A percentile compares a stretch with the other conserved stretches of the same genome.
Evolutionary conservation across 1,140 invertebrate genomes (phyloP).

Genomic region (Lordiphosa mommai): DNA sequence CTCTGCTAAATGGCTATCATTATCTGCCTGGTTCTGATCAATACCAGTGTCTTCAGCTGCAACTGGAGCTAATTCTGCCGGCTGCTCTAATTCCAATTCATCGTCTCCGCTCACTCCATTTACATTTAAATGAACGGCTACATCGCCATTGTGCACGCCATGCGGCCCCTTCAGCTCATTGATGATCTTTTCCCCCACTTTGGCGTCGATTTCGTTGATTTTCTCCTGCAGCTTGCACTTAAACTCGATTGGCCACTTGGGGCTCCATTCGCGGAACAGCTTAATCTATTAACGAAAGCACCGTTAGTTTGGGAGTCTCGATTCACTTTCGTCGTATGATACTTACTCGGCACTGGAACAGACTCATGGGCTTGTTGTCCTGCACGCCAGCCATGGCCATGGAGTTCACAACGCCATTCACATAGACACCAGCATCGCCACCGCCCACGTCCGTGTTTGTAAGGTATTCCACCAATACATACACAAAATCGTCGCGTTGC

Average conservation of each 20-base stretch:
- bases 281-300: slow-evolving; percentile 83
- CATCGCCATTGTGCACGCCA: slow-evolving; percentile 59
- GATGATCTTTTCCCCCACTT: slow-evolving; percentile 85
- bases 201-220: slow-evolving; percentile 85
- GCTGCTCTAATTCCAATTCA: slow-evolving; percentile 37
- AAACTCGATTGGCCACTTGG: slow-evolving; percentile 89
- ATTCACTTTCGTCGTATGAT: not conserved
- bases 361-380: slow-evolving; percentile 89
- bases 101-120: slow-evolving; percentile 50
- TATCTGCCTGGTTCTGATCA: slow-evolving; percentile 27
- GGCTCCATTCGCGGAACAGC: slow-evolving; percentile 92
- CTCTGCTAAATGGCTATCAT: slow-evolving; percentile 65
- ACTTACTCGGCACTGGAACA: slow-evolving; percentile 92
- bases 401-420: slow-evolving; percentile 87
- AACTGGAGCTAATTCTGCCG: slow-evolving; percentile 5
- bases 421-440: slow-evolving; percentile 79
- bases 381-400: slow-evolving; percentile 85
- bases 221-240: slow-evolving; percentile 85
- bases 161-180: slow-evolving; percentile 60
- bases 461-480: slow-evolving; percentile 86
- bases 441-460: slow-evolving; percentile 77
- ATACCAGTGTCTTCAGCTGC: slow-evolving; percentile 6
- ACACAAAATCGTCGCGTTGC: slow-evolving; percentile 91
- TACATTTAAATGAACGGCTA: slow-evolving; percentile 63
- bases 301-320: slow-evolving; percentile 8